Percentiles rank a stretch among this genome's conserved stretches.
phyloP scores from a whole-genome alignment of 1,140 invertebrate species.

The Zaprionus camerounensis region DNA sequence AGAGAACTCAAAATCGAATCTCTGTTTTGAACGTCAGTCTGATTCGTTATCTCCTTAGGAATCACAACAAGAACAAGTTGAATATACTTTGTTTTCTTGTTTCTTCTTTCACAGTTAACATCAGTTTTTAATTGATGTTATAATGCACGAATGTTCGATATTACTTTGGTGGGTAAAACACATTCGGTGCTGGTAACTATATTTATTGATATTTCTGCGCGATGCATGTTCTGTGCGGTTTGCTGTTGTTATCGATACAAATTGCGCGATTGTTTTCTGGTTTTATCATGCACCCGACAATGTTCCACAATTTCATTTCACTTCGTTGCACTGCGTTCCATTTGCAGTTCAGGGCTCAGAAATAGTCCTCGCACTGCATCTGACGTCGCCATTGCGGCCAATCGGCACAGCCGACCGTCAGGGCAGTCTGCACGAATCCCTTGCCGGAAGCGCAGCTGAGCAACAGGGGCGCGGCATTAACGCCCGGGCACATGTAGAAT shows the following conservation, averaged over 20 bases:
- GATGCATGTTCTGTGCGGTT: conserved; percentile 6
- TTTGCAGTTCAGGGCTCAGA: conserved; percentile 40
- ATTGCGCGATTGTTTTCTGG: background rate
- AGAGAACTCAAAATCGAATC: background rate
- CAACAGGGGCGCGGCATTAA: conserved; percentile 53
- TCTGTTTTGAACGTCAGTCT: conserved; percentile 2
- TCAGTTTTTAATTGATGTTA: conserved; percentile 10
- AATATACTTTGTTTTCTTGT: background rate
- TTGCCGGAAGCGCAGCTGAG: conserved; percentile 63
- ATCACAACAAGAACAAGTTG: background rate
- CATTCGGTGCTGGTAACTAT: conserved; percentile 3
- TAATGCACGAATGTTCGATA: conserved; percentile 2
- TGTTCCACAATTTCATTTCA: conserved; percentile 21
- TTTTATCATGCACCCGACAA: background rate
- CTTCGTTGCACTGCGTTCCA: background rate
- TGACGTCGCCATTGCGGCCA: conserved; percentile 71
- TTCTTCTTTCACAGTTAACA: conserved; percentile 17
- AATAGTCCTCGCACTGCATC: conserved; percentile 69
- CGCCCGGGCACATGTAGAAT: conserved; percentile 72
- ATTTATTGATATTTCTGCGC: background rate
- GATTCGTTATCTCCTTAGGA: conserved; percentile 8
- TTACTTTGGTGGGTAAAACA: background rate
- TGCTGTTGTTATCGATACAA: conserved; percentile 24
- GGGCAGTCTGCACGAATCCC: conserved; percentile 63
- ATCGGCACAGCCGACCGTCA: conserved; percentile 70